Evolutionary conservation across 2,888 invertebrate genomes (phyloP), one percentile per base, ranked within the genome.

Genomic region (Metopia argyrocephala): DNA sequence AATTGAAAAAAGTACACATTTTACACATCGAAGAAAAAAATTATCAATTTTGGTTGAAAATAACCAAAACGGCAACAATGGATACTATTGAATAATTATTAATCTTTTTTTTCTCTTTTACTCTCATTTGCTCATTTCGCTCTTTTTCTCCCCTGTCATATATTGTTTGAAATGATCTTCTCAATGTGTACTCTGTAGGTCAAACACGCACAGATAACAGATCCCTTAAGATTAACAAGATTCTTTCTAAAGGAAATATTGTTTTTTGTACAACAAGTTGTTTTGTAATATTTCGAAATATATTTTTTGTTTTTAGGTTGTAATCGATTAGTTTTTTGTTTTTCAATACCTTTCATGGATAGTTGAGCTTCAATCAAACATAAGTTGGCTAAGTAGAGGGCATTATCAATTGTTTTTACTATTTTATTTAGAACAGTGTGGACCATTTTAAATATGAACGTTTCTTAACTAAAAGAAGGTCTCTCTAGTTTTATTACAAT

Each of bases 131-230:
- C 15, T 38, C 15, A 1, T 31, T 38, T 38, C 15, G 9, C 15
- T 38, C n/a, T 38, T 2, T 4, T 3, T 38, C 15, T 38, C 15
- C 15, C 3, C 38, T 38, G 15, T 38, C 38, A 12, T 38, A 12
- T 38, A 12, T 15, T 38, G 38, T 38, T 38, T 38, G 38, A 38
- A 12, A 12, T 38, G 38, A 38, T 38, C 38, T 38, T 4, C 38
- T 38, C 12, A 12, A 38, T 38, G 15, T 38, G 15, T 70, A 28
- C 57, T 57, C 66, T 66, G 28, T n/a, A 61, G 80, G 73, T 81
- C 76, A 76, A 65, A 65, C 48, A 78, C 70, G 74, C 81, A 81
- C 74, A 74, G 81, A 81, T 81, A 81, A 81, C 62, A 70, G 52
- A 74, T 70, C 61, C 46, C 9, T 65, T 15, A 65, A 70, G 21